Base-by-base conservation (phyloP, 2,797 vertebrate species). In the Lithobates pipiens region DNA sequence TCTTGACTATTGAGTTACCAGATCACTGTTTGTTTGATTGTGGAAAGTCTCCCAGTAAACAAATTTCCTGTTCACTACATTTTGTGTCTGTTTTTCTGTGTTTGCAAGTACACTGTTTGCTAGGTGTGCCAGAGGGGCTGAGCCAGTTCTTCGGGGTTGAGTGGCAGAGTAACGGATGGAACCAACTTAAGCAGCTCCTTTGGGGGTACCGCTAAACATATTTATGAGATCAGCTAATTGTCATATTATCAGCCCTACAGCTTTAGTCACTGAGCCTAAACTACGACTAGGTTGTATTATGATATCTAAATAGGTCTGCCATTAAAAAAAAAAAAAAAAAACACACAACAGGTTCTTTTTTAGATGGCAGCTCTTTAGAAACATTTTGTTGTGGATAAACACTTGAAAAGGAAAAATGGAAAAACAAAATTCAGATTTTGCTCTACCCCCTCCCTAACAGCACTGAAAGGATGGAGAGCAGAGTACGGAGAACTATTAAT, bases 401-500 rank as follows among this genome's bases (percentile, higher is more conserved):
- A 71, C 32, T 70, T 36, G 3, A 18, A 39, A 42, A 72, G 54
- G 6, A 6, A 61, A 61, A 61, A n/a, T 7, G 10, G n/a, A 61
- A 54, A 61, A n/a, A 8, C 2, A 13, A 9, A 61, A 61, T 61
- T 7, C 5, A 61, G 54, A 23, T 61, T 71, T 72, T n/a, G 3
- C 23, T n/a, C 70, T 29, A 50, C 39, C 46, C 10, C 5, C 32
- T 8, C 7, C 5, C 27, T 29, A 34, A 68, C n/a, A 68, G 46
- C 18, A 54, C 21, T 46, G 25, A 63, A 65, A 39, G 16, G 2
- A 63, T 65, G 76, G 25, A 11, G 27, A 39, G 61, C 36, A 10
- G n/a, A 25, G 23, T 25, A 57, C 10, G n/a, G 57, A 18, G 44
- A 27, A 27, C 23, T 27, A 50, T 46, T 83, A 83, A 83, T 83